Conservation (phyloP, 2,797 vertebrate species). For the Chelonia mydas region DNA sequence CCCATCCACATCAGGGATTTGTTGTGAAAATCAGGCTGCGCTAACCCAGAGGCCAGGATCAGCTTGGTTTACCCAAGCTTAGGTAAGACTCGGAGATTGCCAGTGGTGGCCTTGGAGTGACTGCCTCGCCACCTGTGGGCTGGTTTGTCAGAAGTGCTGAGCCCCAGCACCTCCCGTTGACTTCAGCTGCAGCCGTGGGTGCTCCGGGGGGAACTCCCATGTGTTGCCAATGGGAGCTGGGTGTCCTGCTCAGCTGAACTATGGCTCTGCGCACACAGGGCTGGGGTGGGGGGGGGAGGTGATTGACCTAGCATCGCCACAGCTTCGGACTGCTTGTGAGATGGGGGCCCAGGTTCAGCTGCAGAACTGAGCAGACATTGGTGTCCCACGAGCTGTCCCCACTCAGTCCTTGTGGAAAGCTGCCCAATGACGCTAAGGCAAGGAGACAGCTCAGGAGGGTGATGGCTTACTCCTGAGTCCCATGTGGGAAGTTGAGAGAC, state of each 20-base stretch:
- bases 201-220: background rate
- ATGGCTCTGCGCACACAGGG: background rate
- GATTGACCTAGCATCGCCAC: background rate
- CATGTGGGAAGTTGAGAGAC: background rate
- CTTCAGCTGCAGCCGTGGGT: background rate
- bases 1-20: background rate
- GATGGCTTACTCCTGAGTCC: background rate
- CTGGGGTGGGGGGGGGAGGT: fast-evolving
- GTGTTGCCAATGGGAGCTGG: background rate
- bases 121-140: background rate
- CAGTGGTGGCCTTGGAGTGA: background rate
- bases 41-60: background rate
- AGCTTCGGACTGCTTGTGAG: background rate
- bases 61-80: background rate
- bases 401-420: background rate
- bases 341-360: background rate
- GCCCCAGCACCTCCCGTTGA: too few species aligned
- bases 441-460: background rate
- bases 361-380: background rate
- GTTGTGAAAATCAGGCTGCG: too few species aligned
- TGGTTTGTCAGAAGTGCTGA: too few species aligned
- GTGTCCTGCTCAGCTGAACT: background rate
- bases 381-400: background rate
- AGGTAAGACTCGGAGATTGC: background rate
- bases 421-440: background rate